A percentile compares a stretch with the other conserved stretches of the same genome.
Evolutionary conservation across 1,140 invertebrate species (phyloP).

Genomic region (Tyrophagus putrescentiae): DNA sequence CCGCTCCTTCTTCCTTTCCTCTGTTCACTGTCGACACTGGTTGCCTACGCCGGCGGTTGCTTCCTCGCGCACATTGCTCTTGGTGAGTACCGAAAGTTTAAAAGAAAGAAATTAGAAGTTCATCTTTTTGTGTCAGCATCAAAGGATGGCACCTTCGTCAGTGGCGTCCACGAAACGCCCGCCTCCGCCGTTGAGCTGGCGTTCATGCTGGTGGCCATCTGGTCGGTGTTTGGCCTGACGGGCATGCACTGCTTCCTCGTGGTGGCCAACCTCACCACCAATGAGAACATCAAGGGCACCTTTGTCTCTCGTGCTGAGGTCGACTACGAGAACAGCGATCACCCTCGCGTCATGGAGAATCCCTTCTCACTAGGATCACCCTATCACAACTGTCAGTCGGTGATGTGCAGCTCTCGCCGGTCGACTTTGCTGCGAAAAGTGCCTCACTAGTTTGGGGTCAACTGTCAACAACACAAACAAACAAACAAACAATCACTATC

Average conservation of each 20-base stretch:
- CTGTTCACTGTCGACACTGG: not conserved
- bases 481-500: too few relatives aligned
- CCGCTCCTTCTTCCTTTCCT: constrained; percentile 1
- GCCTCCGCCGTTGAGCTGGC: not conserved
- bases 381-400: not conserved
- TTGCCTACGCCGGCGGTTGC: not conserved
- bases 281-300: constrained; percentile 7
- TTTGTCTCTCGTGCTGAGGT: not conserved
- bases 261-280: constrained; percentile 4
- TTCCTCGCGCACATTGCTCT: not conserved
- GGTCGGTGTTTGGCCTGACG: not conserved
- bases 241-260: not conserved
- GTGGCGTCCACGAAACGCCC: not conserved
- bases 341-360: too few relatives aligned
- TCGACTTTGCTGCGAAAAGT: too few relatives aligned
- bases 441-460: too few relatives aligned
- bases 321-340: too few relatives aligned
- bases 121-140: not conserved
- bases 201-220: not conserved
- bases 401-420: not conserved
- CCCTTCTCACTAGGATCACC: not conserved
- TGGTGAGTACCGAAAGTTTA: not conserved
- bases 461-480: too few relatives aligned
- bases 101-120: too few relatives aligned
- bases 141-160: not conserved